These are phyloP conservation scores for Thereva nobilitata DNA, from an alignment of 2,888 invertebrate genomes.

Conservation along the genomic window DNA sequence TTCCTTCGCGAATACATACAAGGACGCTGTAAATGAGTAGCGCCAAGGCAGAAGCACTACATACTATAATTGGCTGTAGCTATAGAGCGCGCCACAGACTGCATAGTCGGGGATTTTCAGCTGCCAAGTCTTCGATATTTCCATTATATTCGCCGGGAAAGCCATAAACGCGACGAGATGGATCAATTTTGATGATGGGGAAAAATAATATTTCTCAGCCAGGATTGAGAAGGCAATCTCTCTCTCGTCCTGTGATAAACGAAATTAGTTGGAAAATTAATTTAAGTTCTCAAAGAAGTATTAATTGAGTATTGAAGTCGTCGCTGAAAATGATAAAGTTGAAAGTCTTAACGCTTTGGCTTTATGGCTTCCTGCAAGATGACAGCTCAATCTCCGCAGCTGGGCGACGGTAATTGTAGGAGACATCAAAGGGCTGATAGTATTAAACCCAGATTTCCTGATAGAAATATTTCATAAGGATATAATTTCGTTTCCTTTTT, in stretches of 20 bases:
- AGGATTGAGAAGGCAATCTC: conserved; percentile 1
- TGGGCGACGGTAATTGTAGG: conserved; percentile 22
- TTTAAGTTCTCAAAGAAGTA: conserved; percentile 37
- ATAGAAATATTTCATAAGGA: no score
- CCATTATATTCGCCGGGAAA: neutral
- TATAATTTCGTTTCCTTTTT: no score
- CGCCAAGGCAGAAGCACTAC: no score
- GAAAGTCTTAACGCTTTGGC: conserved; percentile 6
- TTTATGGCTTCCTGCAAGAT: neutral
- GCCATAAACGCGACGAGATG: neutral
- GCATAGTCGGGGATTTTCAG: no score
- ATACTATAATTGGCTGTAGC: no score
- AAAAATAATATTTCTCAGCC: neutral
- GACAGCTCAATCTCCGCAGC: conserved; percentile 12
- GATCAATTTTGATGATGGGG: neutral
- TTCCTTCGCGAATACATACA: neutral
- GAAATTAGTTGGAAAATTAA: conserved; percentile 39
- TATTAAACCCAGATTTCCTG: conserved; percentile 3
- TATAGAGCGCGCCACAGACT: no score
- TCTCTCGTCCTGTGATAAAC: conserved; percentile 3
- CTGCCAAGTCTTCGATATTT: no score
- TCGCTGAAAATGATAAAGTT: conserved; percentile 28
- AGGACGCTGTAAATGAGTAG: no score
- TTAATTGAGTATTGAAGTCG: conserved; percentile 36
- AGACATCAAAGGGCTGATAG: conserved; percentile 32